Evolutionary conservation across 2,797 vertebrate genomes (phyloP).

Genomic region (Gobionotothen gibberifrons): DNA sequence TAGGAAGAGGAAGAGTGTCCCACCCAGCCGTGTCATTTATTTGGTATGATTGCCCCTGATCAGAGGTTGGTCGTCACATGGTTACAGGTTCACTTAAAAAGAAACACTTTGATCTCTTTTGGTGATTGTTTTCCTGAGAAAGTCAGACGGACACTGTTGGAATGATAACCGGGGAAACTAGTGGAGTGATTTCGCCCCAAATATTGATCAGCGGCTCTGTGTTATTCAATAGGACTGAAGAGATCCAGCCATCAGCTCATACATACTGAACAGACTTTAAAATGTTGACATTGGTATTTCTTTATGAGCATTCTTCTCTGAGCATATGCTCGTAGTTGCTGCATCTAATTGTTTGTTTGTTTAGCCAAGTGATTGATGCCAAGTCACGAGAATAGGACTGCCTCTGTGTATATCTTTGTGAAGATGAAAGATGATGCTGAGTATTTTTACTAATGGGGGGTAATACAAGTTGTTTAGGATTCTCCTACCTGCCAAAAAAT

Average conservation of each 20-base stretch:
- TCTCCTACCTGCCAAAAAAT: conserved; percentile 44
- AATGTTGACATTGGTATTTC: not conserved
- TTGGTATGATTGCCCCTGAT: no score
- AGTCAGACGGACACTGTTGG: not conserved
- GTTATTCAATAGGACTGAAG: conserved; percentile 32
- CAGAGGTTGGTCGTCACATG: no score
- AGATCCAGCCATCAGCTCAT: conserved; percentile 9
- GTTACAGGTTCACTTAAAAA: no score
- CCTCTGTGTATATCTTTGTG: conserved; percentile 19
- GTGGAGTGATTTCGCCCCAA: conserved; percentile 11
- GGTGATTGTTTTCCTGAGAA: conserved; percentile 49
- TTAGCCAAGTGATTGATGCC: conserved; percentile 36
- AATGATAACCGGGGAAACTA: conserved; percentile 34
- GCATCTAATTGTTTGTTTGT: conserved; percentile 21
- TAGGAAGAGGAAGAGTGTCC: no score
- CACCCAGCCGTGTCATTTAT: no score
- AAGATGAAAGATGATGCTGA: conserved; percentile 54
- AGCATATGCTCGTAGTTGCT: conserved; percentile 18
- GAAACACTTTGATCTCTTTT: conserved; percentile 43
- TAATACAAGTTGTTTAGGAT: conserved; percentile 40
- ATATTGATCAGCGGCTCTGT: conserved; percentile 26
- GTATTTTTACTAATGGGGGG: conserved; percentile 52
- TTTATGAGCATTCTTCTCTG: not conserved
- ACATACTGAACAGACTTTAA: not conserved
- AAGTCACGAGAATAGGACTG: conserved; percentile 32